Evolutionary conservation across 2,888 invertebrate species (phyloP), one percentile per base, ranked within the genome.

Genomic region (Eristalis pertinax): DNA sequence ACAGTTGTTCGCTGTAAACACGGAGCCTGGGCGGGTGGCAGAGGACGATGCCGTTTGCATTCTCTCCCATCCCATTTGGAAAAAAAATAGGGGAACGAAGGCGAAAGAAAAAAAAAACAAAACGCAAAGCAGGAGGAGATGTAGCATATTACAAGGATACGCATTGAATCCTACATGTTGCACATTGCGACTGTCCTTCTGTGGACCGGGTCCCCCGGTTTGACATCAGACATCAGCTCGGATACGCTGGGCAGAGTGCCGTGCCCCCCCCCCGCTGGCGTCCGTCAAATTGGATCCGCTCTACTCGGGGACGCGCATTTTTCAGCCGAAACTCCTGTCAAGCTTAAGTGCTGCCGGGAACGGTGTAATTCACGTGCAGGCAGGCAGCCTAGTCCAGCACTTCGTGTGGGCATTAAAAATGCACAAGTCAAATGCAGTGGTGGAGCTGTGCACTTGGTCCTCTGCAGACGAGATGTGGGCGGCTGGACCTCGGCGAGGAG

Each of bases 131-230:
- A 78, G 68, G 63, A 82, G 65, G n/a, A 13, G 43, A 73, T 73
- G 50, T 63, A 78, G 69, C 60, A 69, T 67, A 78, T 77, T 75
- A 83, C 83, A 86, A 29, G 74, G 35, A 60, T 63, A 79, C 58
- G 72, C 78, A 74, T 58, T 67, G 75, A 83, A 75, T 86, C 62
- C 78, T 74, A 86, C 78, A 86, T 86, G 83, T 86, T 86, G 83
- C 83, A 78, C 86, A 79, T 58, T 74, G 83, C 65, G 73, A 69
- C 70, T 74, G 50, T 82, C 65, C 70, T 68, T 10, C 50, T 29
- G 50, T 22, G 15, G 32, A 29, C 73, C 24, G 38, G 65, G 35
- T 11, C 11, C 4, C 1, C 5, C 32, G 11, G 56, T 67, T 75
- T 35, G 67, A 64, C 62, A 82, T 75, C 29, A 35, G 85, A 60